Evolutionary conservation across 2,888 invertebrate species (phyloP), one percentile per base, ranked within the genome.

Genomic region (Apoda limacodes): DNA sequence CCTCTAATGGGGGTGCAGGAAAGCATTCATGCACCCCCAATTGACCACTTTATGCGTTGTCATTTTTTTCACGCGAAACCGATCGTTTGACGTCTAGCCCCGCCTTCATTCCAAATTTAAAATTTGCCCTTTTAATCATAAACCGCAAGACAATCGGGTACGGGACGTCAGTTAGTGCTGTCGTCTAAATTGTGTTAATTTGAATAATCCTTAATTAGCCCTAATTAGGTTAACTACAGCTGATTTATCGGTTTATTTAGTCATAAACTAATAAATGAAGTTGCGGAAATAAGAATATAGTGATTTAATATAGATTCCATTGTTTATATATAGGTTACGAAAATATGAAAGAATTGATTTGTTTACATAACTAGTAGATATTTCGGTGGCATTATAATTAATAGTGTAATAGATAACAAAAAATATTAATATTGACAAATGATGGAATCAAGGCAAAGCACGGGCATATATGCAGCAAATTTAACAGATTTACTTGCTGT

Each of bases 11-110:
- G 25, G 35, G 39, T 42, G 41, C 35, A 40, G 43, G 42, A 46
- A 42, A 45, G 47, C 55, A 57, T 59, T 54, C 55, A 56, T 54
- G 56, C 59, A 57, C 61, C 65, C 67, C 54, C 66, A 61, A 75
- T 75, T 72, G 75, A 71, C 74, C 71, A 61, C 54, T 61, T 55
- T 55, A 52, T 55, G 52, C 58, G 60, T 66, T 76, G 71, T 76
- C 74, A 76, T 75, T 76, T 76, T 55, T 75, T 71, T 66, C 62
- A 55, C 60, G 54, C 60, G 53, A 61, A 68, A 69, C 68, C 74
- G 65, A 76, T 70, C 60, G 55, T 48, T 47, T 41, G 43, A 58
- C 59, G 60, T 49, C 54, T 53, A 45, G 61, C 74, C 64, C 62
- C 72, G 69, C 74, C 75, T 64, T 40, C 42, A 39, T 45, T 46